Evolutionary conservation across 2,888 invertebrate species (phyloP).

Genomic region (Drosophila multiciliata): DNA sequence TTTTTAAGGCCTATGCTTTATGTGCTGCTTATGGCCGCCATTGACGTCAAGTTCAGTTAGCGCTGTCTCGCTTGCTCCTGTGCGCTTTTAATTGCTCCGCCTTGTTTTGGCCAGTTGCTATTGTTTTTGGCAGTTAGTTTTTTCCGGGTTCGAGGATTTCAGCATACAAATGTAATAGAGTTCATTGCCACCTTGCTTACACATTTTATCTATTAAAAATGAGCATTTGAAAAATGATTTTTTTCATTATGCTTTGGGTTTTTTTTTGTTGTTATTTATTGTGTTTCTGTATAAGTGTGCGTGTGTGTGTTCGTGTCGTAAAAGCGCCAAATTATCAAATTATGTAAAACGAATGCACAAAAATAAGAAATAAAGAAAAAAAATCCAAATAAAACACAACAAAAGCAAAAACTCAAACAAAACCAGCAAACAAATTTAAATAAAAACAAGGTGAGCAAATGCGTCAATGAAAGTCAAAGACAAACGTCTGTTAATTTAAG

Average conservation of each 20-base stretch:
- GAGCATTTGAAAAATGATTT: slow-evolving; percentile 41
- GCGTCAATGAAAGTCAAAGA: slow-evolving; percentile 74
- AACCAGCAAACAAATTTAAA: slow-evolving; percentile 49
- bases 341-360: slow-evolving; percentile 61
- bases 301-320: slow-evolving; percentile 23
- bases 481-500: slow-evolving; percentile 52
- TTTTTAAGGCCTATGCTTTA: slow-evolving; percentile 52
- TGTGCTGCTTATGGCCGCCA: slow-evolving; percentile 42
- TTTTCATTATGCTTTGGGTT: slow-evolving; percentile 30
- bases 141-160: slow-evolving; percentile 72
- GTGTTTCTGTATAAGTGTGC: background rate
- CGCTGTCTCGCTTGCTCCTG: slow-evolving; percentile 36
- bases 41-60: slow-evolving; percentile 72
- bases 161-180: slow-evolving; percentile 64
- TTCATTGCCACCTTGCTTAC: slow-evolving; percentile 77
- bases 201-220: slow-evolving; percentile 56
- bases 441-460: slow-evolving; percentile 77
- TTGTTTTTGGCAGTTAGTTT: slow-evolving; percentile 30
- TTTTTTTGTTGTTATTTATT: slow-evolving; percentile 14
- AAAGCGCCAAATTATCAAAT: slow-evolving; percentile 66
- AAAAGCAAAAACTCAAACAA: slow-evolving; percentile 31
- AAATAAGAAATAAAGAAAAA: slow-evolving; percentile 20
- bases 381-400: slow-evolving; percentile 11
- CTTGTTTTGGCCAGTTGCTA: slow-evolving; percentile 14
- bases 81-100: background rate